Conservation (phyloP, 2,797 vertebrate species). For the Hydrophis major region DNA sequence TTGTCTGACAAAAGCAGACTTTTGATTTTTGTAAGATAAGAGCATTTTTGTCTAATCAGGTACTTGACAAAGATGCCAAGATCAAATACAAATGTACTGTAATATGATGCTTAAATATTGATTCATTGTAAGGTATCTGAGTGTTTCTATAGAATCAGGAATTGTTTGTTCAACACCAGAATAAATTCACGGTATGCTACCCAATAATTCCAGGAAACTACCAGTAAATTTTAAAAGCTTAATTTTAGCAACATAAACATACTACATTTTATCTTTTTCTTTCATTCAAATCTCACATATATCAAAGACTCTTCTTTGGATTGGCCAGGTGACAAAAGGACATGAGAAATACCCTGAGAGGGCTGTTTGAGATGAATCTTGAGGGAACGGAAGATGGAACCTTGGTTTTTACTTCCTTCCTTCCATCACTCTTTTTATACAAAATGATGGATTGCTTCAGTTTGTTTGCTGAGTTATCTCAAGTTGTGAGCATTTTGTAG, state of each 20-base stretch:
- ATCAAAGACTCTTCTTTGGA: background rate
- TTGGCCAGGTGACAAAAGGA: background rate
- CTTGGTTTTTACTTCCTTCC: background rate
- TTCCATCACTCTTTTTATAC: background rate
- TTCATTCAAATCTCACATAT: background rate
- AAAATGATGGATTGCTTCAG: background rate
- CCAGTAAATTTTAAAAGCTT: background rate
- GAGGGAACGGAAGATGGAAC: background rate
- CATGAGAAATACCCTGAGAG: background rate
- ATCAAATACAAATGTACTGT: conserved; percentile 48
- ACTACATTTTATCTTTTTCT: background rate
- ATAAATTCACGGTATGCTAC: background rate
- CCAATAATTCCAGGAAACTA: background rate
- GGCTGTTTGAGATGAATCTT: background rate
- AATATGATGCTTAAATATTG: background rate
- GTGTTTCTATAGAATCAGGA: background rate
- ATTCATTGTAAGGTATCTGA: conserved; percentile 26
- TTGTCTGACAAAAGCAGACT: conserved; percentile 33
- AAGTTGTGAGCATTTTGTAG: background rate
- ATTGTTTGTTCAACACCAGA: background rate
- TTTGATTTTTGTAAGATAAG: conserved; percentile 27
- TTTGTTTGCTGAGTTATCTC: background rate
- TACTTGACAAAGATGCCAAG: conserved; percentile 44
- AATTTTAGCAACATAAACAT: background rate
- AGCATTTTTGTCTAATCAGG: conserved; percentile 48